Conservation (phyloP, 2,888 invertebrate genomes). For the Plebejus melissa region DNA sequence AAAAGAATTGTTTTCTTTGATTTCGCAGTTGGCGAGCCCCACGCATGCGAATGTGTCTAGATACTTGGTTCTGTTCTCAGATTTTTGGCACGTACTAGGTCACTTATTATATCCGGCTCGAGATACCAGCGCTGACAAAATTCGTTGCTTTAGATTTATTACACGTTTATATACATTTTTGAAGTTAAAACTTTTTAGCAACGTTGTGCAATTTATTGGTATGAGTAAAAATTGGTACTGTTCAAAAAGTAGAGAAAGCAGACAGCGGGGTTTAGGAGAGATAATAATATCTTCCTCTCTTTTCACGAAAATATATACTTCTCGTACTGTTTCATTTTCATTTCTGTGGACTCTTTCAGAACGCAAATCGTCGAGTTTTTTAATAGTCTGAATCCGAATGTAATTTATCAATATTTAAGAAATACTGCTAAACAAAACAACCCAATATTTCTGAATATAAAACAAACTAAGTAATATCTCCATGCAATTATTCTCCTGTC, state of each 20-base stretch:
- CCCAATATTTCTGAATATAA: neutral
- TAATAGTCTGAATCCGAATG: no score
- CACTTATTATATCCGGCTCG: conserved; percentile 2
- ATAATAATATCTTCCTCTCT: neutral
- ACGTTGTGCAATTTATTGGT: neutral
- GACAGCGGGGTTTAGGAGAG: neutral
- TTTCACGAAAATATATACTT: no score
- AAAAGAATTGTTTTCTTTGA: no score
- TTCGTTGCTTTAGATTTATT: neutral
- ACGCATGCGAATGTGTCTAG: neutral
- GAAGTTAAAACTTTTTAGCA: neutral
- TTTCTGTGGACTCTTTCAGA: no score
- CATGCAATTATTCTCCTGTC: neutral
- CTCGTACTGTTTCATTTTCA: no score
- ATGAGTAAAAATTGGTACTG: neutral
- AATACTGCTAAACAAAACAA: neutral
- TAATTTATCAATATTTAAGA: neutral
- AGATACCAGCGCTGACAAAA: neutral
- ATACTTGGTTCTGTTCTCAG: neutral
- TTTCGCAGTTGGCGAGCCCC: conserved; percentile 8
- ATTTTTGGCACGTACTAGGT: conserved; percentile 10
- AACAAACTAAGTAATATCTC: neutral
- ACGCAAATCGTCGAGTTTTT: no score
- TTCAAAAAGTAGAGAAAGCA: neutral
- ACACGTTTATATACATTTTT: neutral